Percentiles rank a stretch among this genome's conserved stretches.
Conservation (phyloP, 2,113 vertebrate genomes). For the Tiliqua scincoides region DNA sequence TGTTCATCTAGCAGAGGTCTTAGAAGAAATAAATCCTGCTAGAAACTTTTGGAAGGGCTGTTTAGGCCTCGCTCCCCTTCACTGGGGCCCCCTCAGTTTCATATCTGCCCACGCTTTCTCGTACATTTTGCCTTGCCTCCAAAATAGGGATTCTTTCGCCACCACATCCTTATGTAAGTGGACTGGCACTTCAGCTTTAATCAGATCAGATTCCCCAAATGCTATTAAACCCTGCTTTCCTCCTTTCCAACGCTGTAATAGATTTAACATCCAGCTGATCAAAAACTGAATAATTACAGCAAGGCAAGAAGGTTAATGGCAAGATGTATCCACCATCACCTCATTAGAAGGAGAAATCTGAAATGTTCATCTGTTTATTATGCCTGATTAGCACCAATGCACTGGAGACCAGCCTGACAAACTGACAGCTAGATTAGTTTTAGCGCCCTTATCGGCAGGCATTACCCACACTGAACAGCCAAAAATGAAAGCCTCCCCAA, state of each 20-base stretch:
- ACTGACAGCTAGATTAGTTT: not conserved
- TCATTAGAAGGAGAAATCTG: conserved; percentile 23
- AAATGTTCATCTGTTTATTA: conserved; percentile 1
- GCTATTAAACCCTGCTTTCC: not conserved
- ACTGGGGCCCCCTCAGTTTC: not conserved
- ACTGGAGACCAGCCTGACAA: conserved; percentile 17
- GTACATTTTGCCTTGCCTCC: no score
- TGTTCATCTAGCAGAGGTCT: no score
- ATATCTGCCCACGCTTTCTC: not conserved
- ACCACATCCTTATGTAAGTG: not conserved
- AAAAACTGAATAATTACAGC: conserved; percentile 58
- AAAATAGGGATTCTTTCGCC: not conserved
- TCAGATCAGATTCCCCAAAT: not conserved
- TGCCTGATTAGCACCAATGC: conserved; percentile 33
- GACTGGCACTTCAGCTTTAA: conserved; percentile 19
- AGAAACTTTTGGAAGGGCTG: no score
- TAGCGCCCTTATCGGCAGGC: not conserved
- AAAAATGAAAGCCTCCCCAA: not conserved
- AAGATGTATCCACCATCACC: conserved; percentile 39
- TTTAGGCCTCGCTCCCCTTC: no score
- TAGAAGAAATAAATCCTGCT: no score
- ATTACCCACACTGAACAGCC: not conserved
- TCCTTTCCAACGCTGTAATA: conserved; percentile 2
- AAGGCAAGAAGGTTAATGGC: conserved; percentile 54
- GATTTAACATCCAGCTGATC: conserved; percentile 35